Evolutionary conservation across 1,140 invertebrate genomes (phyloP).

Genomic region (Drosophila burlai): DNA sequence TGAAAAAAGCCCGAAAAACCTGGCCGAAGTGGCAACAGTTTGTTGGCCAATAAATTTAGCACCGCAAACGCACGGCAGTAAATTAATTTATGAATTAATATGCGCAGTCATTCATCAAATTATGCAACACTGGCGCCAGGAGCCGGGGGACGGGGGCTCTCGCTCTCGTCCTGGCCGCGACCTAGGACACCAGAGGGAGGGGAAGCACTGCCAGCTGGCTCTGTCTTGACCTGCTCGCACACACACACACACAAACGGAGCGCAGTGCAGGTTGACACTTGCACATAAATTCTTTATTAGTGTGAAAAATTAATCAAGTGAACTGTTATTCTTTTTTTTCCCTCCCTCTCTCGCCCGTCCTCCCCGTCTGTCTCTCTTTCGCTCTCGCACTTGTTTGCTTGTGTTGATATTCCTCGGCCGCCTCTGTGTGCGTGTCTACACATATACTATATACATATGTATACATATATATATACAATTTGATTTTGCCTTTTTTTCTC

Average conservation of each 20-base stretch:
- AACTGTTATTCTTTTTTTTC: constrained; percentile 52
- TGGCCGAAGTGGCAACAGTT: constrained; percentile 55
- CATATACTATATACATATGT: not conserved
- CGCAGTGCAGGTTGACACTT: constrained; percentile 79
- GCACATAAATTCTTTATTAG: constrained; percentile 82
- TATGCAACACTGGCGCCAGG: constrained; percentile 32
- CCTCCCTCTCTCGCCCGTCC: constrained; percentile 7
- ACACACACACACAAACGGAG: constrained; percentile 25
- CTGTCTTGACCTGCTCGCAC: constrained; percentile 71
- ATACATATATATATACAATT: constrained; percentile 18
- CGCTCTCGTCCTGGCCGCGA: constrained; percentile 24
- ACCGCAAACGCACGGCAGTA: constrained; percentile 57
- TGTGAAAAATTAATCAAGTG: constrained; percentile 82
- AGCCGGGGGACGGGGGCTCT: not conserved
- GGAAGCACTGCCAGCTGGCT: not conserved
- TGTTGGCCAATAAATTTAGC: constrained; percentile 59
- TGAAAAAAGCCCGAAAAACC: constrained; percentile 12
- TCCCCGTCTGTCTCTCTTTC: constrained; percentile 4
- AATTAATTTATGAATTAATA: constrained; percentile 83
- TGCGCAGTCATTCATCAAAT: constrained; percentile 82
- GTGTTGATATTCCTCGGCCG: constrained; percentile 29
- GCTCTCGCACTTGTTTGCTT: constrained; percentile 33
- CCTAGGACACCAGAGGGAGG: constrained; percentile 31
- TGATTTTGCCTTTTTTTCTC: constrained; percentile 26
- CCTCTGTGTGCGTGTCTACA: constrained; percentile 25